These are phyloP conservation scores for Amiota minor DNA, from an alignment of 2,888 invertebrate species.

Conservation along the genomic window DNA sequence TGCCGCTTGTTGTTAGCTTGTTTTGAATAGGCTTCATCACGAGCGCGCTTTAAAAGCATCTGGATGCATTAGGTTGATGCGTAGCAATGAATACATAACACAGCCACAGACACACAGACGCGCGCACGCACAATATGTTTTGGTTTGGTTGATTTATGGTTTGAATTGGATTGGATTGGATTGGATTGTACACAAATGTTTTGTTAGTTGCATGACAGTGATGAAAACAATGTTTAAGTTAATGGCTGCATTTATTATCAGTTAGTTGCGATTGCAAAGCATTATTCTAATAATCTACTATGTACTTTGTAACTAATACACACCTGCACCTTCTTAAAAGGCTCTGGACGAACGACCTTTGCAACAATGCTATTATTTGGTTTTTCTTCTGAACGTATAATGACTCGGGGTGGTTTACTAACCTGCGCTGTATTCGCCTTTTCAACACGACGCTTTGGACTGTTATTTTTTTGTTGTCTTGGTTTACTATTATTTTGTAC, in stretches of 20 bases:
- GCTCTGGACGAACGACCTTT: conserved; percentile 55
- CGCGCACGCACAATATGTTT: conserved; percentile 29
- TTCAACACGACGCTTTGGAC: neutral
- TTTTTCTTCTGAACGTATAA: conserved; percentile 35
- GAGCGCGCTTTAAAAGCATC: conserved; percentile 72
- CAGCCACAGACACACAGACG: conserved; percentile 38
- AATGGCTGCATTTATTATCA: neutral
- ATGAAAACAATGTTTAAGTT: conserved; percentile 4
- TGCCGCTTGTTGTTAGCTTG: conserved; percentile 47
- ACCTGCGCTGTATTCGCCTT: conserved; percentile 3
- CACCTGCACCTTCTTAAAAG: conserved; percentile 63
- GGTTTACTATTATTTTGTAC: conserved; percentile 8
- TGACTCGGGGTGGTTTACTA: conserved; percentile 33
- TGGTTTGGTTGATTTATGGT: no score
- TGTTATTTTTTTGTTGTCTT: conserved; percentile 1
- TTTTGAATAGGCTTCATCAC: conserved; percentile 62
- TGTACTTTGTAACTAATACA: conserved; percentile 29
- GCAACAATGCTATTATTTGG: conserved; percentile 31
- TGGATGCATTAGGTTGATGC: conserved; percentile 52
- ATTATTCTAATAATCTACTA: neutral
- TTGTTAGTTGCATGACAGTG: conserved; percentile 24
- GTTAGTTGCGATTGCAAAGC: conserved; percentile 22
- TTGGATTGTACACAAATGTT: neutral
- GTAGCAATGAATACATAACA: conserved; percentile 44
- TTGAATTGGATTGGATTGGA: conserved; percentile 7